phyloP scores from a whole-genome alignment of 2,888 invertebrate genomes.

The Tenthredo mesomela region DNA sequence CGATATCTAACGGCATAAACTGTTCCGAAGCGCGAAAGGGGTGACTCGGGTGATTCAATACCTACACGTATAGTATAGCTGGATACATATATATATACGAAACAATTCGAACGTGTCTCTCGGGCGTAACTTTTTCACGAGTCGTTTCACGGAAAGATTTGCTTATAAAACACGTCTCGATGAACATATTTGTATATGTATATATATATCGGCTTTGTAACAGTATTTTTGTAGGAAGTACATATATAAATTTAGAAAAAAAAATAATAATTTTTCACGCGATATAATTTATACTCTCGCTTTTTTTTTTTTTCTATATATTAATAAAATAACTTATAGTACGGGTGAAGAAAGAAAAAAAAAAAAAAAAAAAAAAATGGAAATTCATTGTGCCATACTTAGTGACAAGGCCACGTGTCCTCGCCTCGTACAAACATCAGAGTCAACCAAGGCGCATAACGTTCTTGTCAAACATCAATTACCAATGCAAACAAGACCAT shows the following conservation, averaged over 20 bases:
- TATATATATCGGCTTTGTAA: background rate
- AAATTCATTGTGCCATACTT: constrained; percentile 13
- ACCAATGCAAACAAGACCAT: constrained; percentile 68
- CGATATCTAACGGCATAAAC: constrained; percentile 44
- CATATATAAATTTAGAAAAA: too few species aligned
- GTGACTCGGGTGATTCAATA: constrained; percentile 13
- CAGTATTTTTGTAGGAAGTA: too few species aligned
- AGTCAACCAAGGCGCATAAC: constrained; percentile 35
- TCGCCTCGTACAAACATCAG: constrained; percentile 39
- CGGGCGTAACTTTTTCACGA: constrained; percentile 6
- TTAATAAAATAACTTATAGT: too few species aligned
- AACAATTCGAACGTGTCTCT: constrained; percentile 33
- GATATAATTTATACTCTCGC: too few species aligned
- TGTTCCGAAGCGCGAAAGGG: constrained; percentile 34
- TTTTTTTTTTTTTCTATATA: too few species aligned
- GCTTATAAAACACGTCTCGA: background rate
- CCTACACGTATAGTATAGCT: too few species aligned
- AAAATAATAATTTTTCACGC: too few species aligned
- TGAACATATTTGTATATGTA: background rate
- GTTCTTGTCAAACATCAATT: constrained; percentile 69
- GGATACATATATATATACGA: background rate
- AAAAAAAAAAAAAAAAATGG: background rate
- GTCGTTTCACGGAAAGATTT: constrained; percentile 28
- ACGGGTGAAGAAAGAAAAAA: background rate
- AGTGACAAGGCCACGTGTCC: constrained; percentile 48